Evolutionary conservation across 2,888 invertebrate species (phyloP).

Genomic region (Ferdinandea cuprea): DNA sequence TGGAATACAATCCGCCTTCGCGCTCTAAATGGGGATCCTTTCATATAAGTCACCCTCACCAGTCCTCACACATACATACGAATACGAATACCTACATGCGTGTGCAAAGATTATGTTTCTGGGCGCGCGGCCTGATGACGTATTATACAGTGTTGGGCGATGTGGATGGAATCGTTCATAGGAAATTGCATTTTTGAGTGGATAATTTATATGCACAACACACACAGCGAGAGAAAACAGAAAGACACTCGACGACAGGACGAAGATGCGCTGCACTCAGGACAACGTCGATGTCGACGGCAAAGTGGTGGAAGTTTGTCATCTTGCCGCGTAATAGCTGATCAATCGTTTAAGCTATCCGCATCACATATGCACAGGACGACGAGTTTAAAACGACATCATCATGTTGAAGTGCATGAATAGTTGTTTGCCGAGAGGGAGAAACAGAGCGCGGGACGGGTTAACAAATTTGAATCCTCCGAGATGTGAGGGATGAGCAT

Average conservation of each 20-base stretch:
- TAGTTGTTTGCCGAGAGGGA: background rate
- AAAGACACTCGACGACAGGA: conserved; percentile 29
- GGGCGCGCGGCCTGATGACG: no score
- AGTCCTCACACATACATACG: background rate
- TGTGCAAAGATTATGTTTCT: no score
- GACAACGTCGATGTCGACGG: conserved; percentile 18
- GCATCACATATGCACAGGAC: conserved; percentile 52
- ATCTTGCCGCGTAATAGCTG: conserved; percentile 72
- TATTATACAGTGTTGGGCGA: background rate
- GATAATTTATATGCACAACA: conserved; percentile 79
- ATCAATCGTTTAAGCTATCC: conserved; percentile 73
- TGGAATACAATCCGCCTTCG: conserved; percentile 13
- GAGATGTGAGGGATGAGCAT: conserved; percentile 59
- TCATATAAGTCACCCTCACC: conserved; percentile 2
- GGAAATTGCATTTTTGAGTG: conserved; percentile 79
- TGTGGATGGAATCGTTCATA: conserved; percentile 75
- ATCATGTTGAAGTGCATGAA: conserved; percentile 45
- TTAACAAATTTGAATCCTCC: conserved; percentile 61
- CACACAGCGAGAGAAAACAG: conserved; percentile 31
- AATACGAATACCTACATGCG: conserved; percentile 10
- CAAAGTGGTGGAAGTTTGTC: conserved; percentile 64
- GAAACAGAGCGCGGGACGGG: background rate
- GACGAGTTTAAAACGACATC: conserved; percentile 58
- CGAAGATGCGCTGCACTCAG: conserved; percentile 26
- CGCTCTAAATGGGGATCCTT: conserved; percentile 31